phyloP scores from a whole-genome alignment of 2,888 invertebrate genomes.

The Caenorhabditis sulstoni region DNA sequence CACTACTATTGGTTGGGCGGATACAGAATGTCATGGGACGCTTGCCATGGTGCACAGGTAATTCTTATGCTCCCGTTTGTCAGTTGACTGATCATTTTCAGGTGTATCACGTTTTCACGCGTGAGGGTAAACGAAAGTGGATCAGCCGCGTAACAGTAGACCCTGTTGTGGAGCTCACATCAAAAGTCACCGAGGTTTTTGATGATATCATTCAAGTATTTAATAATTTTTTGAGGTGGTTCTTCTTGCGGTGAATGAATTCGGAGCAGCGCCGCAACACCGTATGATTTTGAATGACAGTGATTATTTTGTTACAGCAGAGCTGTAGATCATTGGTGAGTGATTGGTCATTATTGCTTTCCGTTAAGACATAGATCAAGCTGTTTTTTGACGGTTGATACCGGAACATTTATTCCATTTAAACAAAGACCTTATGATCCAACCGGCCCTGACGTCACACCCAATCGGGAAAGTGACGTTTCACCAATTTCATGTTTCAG shows the following conservation, averaged over 20 bases:
- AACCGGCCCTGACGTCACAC: slow-evolving; percentile 26
- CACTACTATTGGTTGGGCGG: no score
- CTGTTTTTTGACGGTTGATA: background rate
- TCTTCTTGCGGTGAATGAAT: slow-evolving; percentile 57
- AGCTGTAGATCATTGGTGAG: slow-evolving; percentile 39
- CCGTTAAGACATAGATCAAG: slow-evolving; percentile 1
- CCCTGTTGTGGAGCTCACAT: background rate
- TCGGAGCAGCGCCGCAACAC: slow-evolving; percentile 40
- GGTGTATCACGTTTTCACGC: slow-evolving; percentile 56
- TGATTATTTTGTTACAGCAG: slow-evolving; percentile 24
- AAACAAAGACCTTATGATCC: slow-evolving; percentile 27
- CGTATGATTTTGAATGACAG: slow-evolving; percentile 24
- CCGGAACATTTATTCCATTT: background rate
- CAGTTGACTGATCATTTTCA: background rate
- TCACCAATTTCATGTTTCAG: background rate
- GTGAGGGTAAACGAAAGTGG: slow-evolving; percentile 38
- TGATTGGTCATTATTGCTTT: slow-evolving; percentile 9
- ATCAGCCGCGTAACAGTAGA: slow-evolving; percentile 10
- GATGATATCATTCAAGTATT: background rate
- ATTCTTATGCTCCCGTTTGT: background rate
- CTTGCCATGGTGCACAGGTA: slow-evolving; percentile 42
- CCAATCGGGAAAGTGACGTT: slow-evolving; percentile 9
- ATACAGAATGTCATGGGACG: slow-evolving; percentile 21
- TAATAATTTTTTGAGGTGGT: slow-evolving; percentile 43
- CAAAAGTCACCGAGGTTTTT: background rate